These are phyloP conservation scores for Mirounga angustirostris DNA, from an alignment of 2,113 vertebrate species.

Conservation along the genomic window DNA sequence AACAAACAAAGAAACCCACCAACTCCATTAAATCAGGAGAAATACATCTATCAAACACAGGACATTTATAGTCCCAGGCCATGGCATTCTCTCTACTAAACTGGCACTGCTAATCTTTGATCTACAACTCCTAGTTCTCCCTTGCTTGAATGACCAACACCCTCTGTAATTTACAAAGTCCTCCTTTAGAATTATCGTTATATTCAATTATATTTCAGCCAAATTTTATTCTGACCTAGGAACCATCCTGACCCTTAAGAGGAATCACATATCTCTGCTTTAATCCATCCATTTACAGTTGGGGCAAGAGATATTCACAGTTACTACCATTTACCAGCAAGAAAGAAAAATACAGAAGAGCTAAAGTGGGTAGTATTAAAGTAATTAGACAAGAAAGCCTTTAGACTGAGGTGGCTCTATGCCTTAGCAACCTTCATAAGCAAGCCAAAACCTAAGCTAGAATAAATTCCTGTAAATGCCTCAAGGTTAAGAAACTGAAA, in stretches of 20 bases:
- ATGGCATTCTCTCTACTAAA: background rate
- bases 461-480: background rate
- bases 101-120: background rate
- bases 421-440: background rate
- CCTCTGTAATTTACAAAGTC: background rate
- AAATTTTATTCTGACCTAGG: slow-evolving; percentile 12
- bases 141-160: background rate
- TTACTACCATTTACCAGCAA: background rate
- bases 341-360: background rate
- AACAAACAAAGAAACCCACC: background rate
- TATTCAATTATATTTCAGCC: background rate
- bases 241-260: background rate
- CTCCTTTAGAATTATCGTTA: background rate
- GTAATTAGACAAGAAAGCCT: background rate
- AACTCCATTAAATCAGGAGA: background rate
- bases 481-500: background rate
- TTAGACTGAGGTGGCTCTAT: background rate
- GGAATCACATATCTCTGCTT: background rate
- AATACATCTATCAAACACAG: background rate
- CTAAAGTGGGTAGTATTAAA: background rate
- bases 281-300: background rate
- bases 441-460: background rate
- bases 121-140: background rate
- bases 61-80: background rate
- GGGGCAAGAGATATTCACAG: background rate